Evolutionary conservation across 2,797 vertebrate genomes (phyloP).

Genomic region (Lagodon rhomboides): DNA sequence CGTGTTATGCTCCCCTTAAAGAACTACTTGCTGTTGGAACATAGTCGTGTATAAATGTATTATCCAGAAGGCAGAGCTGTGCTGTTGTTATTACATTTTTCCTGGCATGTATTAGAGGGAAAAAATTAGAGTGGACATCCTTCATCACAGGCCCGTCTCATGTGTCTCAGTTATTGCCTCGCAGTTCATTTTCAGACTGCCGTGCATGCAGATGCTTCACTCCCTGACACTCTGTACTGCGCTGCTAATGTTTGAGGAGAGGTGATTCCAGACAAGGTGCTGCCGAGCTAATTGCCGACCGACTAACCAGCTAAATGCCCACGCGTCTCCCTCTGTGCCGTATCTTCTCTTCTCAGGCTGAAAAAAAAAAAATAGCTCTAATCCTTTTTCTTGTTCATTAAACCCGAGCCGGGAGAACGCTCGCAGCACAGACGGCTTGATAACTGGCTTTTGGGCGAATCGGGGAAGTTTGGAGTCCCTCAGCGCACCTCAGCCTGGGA

Average conservation of each 20-base stretch:
- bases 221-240: slow-evolving; percentile 7
- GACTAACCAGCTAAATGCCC: slow-evolving; percentile 37
- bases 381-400: slow-evolving; percentile 64
- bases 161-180: slow-evolving; percentile 16
- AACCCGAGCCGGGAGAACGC: slow-evolving; percentile 3
- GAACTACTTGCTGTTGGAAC: too few relatives aligned
- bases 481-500: slow-evolving; percentile 22
- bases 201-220: slow-evolving; percentile 23
- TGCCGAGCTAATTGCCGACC: slow-evolving; percentile 55
- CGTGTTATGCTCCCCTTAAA: too few relatives aligned
- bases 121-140: neutral
- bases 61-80: too few relatives aligned
- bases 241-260: slow-evolving; percentile 11
- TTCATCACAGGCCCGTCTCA: neutral
- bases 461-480: slow-evolving; percentile 24
- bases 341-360: slow-evolving; percentile 16
- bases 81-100: neutral
- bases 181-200: slow-evolving; percentile 7
- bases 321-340: neutral
- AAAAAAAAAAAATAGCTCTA: slow-evolving; percentile 21
- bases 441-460: slow-evolving; percentile 38
- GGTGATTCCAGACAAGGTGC: slow-evolving; percentile 17
- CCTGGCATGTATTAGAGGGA: neutral
- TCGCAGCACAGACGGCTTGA: slow-evolving; percentile 13
- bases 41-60: too few relatives aligned